These are phyloP conservation scores for Micronisus gabar DNA, from an alignment of 2,113 vertebrate species.

Conservation along the genomic window DNA sequence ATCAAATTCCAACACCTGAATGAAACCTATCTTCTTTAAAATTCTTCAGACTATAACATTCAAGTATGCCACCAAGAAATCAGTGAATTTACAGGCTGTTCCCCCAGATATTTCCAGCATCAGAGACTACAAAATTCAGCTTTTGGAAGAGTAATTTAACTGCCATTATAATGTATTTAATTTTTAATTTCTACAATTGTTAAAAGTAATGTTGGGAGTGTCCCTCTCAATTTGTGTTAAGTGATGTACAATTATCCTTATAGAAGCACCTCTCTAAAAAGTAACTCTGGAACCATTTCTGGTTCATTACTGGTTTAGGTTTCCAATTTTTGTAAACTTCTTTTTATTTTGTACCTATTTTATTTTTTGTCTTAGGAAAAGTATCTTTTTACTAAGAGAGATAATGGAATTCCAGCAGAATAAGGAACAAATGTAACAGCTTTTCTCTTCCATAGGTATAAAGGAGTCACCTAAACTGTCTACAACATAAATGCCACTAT, in stretches of 20 bases:
- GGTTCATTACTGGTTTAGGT: background rate
- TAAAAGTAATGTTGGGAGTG: background rate
- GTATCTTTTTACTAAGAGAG: background rate
- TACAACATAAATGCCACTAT: background rate
- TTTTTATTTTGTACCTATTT: background rate
- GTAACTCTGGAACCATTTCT: background rate
- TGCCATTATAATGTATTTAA: background rate
- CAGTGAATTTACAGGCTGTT: background rate
- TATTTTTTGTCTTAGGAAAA: background rate
- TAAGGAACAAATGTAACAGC: background rate
- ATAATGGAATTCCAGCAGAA: background rate
- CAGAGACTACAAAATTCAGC: background rate
- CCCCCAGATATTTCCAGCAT: background rate
- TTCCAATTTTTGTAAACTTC: background rate
- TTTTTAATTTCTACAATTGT: background rate
- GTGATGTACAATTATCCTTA: background rate
- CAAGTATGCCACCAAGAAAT: background rate
- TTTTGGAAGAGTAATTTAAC: background rate
- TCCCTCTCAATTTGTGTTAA: background rate
- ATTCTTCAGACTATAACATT: background rate
- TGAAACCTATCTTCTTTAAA: background rate
- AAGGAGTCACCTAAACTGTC: background rate
- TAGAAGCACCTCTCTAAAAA: background rate
- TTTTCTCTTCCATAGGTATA: background rate
- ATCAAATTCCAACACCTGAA: background rate